These are phyloP conservation scores for Chondrosia reniformis DNA, from an alignment of 37 sponge, comb jelly and placozoan genomes.

Conservation along the genomic window DNA sequence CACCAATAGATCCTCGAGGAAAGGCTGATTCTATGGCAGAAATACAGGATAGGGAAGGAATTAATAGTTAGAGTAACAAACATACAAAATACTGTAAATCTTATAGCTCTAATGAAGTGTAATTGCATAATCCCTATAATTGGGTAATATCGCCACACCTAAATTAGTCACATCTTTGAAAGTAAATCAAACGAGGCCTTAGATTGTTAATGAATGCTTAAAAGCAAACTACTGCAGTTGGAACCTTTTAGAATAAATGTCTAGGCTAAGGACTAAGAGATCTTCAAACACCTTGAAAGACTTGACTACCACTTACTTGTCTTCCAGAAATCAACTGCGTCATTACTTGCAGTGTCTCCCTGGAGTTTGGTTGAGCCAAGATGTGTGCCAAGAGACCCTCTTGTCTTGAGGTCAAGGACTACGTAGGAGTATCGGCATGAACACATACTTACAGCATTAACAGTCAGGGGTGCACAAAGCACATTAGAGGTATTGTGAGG, in stretches of 20 bases:
- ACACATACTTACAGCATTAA: too few relatives aligned
- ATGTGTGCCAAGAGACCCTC: slow-evolving; percentile 47
- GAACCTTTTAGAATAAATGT: too few relatives aligned
- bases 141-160: too few relatives aligned
- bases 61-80: background rate
- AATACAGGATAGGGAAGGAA: background rate
- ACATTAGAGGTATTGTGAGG: too few relatives aligned
- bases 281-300: too few relatives aligned
- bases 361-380: slow-evolving; percentile 62
- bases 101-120: background rate
- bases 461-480: too few relatives aligned
- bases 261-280: too few relatives aligned
- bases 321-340: slow-evolving; percentile 21
- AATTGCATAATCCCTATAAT: background rate
- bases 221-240: too few relatives aligned
- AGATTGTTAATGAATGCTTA: too few relatives aligned
- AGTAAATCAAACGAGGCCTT: too few relatives aligned
- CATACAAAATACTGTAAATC: background rate
- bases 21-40: slow-evolving; percentile 25
- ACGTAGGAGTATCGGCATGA: background rate
- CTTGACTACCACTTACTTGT: background rate
- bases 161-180: too few relatives aligned
- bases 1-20: slow-evolving; percentile 50
- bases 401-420: slow-evolving; percentile 41
- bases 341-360: slow-evolving; percentile 43